Conservation (phyloP, 2,888 invertebrate species). For the Eledona agricola region DNA sequence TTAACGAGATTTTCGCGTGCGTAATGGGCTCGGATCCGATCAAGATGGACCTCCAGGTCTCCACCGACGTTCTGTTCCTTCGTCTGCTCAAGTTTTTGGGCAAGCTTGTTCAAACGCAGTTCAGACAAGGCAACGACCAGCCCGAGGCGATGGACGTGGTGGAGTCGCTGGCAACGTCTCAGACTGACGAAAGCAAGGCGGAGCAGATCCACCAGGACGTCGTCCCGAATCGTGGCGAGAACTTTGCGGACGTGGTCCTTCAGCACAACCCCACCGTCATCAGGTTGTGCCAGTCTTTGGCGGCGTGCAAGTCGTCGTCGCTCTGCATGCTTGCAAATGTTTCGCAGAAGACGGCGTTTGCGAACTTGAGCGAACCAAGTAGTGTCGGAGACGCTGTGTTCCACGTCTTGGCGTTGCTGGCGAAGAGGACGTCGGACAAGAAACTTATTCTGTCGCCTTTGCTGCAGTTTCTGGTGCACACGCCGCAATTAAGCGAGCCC, state of each 20-base stretch:
- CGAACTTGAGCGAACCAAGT: constrained; percentile 70
- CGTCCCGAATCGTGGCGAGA: constrained; percentile 28
- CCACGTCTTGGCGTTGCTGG: constrained; percentile 79
- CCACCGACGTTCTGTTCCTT: constrained; percentile 76
- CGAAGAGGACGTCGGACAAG: constrained; percentile 79
- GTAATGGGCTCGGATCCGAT: constrained; percentile 71
- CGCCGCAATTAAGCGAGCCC: constrained; percentile 80
- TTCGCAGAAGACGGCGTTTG: constrained; percentile 52
- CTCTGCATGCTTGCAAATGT: constrained; percentile 70
- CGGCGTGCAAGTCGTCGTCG: constrained; percentile 77
- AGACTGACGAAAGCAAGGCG: constrained; percentile 89
- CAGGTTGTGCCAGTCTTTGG: constrained; percentile 80
- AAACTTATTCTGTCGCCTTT: constrained; percentile 81
- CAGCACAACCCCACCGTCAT: constrained; percentile 85
- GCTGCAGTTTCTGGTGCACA: constrained; percentile 70
- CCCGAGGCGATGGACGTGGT: constrained; percentile 61
- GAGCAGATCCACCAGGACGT: constrained; percentile 66
- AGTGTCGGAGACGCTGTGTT: constrained; percentile 90
- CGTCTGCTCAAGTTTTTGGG: constrained; percentile 73
- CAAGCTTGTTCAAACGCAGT: constrained; percentile 71
- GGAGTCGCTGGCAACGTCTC: constrained; percentile 63
- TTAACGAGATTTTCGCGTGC: constrained; percentile 81
- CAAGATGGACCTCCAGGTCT: constrained; percentile 72
- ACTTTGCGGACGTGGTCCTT: constrained; percentile 76
- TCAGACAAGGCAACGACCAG: constrained; percentile 64